A percentile compares a stretch with the other conserved stretches of the same genome.
Conservation (phyloP, 2,113 vertebrate species). For the Tursiops truncatus region DNA sequence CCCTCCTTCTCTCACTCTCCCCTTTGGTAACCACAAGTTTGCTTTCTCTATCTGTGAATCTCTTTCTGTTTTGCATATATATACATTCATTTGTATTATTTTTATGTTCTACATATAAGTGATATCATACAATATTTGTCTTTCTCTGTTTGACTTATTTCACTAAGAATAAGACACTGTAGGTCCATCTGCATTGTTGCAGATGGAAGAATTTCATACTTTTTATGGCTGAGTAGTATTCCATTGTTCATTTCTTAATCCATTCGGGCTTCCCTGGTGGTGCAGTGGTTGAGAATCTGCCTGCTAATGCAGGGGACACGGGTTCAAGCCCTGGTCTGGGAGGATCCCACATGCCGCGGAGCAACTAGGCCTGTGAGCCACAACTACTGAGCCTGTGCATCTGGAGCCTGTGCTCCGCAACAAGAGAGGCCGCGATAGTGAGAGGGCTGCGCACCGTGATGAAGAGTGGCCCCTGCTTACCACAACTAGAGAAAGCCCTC, state of each 20-base stretch:
- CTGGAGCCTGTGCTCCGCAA: too few relatives aligned
- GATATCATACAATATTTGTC: neutral
- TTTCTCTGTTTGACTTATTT: neutral
- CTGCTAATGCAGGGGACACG: too few relatives aligned
- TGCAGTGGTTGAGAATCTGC: too few relatives aligned
- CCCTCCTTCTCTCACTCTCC: neutral
- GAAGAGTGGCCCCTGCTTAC: too few relatives aligned
- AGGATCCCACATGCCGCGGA: too few relatives aligned
- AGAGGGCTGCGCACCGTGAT: accelerated
- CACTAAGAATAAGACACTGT: neutral
- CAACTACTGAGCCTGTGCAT: too few relatives aligned
- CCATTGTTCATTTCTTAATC: neutral
- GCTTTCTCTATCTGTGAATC: neutral
- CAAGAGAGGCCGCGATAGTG: too few relatives aligned
- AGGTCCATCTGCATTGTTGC: neutral
- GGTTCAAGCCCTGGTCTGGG: too few relatives aligned
- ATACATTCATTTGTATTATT: neutral
- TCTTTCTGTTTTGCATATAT: neutral
- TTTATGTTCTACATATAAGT: neutral
- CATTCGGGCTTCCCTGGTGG: neutral
- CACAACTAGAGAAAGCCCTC: too few relatives aligned
- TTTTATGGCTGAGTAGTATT: neutral
- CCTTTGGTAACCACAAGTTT: neutral
- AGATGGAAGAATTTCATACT: neutral
- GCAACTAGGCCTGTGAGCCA: too few relatives aligned